Conservation (phyloP, 1,140 invertebrate genomes). For the Planococcus citri region DNA sequence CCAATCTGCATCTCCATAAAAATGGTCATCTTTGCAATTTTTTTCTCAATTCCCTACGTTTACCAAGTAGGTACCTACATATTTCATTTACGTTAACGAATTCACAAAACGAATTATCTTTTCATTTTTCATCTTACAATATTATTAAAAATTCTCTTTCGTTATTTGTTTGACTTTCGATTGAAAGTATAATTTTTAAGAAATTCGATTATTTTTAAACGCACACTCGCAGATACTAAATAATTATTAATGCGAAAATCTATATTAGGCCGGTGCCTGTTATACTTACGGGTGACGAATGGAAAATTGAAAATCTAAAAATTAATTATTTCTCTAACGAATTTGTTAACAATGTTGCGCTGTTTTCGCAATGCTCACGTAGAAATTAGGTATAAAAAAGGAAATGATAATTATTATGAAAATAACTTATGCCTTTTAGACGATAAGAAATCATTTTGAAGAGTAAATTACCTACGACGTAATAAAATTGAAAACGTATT, state of each 20-base stretch:
- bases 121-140: no score
- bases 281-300: background rate
- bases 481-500: background rate
- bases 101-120: no score
- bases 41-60: no score
- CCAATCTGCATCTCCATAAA: no score
- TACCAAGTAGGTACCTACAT: no score
- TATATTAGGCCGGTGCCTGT: no score
- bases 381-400: background rate
- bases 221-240: no score
- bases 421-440: background rate
- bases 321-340: constrained; percentile 2
- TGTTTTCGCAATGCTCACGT: background rate
- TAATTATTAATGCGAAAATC: no score
- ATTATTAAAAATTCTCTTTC: no score
- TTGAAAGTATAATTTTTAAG: background rate
- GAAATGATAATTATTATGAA: constrained; percentile 8
- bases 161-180: no score
- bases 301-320: constrained; percentile 14
- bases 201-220: background rate
- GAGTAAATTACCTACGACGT: background rate
- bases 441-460: background rate
- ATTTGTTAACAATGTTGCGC: background rate
- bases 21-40: no score
- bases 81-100: no score